Percentiles rank a stretch among this genome's conserved stretches.
phyloP scores from a whole-genome alignment of 2,888 invertebrate genomes.

The Gasteruption jaculator region DNA sequence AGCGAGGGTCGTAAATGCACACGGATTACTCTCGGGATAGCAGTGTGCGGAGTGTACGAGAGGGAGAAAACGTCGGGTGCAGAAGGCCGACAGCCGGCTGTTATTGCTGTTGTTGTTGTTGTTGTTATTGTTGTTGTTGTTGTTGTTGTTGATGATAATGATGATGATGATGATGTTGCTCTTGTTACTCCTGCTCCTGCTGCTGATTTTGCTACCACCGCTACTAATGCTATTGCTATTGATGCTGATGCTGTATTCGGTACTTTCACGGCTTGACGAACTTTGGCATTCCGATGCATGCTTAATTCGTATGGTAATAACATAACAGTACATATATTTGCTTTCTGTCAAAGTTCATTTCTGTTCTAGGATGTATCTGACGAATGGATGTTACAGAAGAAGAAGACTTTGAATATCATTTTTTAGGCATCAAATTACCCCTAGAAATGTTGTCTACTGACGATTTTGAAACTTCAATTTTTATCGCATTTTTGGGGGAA shows the following conservation, averaged over 20 bases:
- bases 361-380: too few relatives aligned
- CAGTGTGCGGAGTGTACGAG: slow-evolving; percentile 24
- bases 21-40: slow-evolving; percentile 37
- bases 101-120: slow-evolving; percentile 20
- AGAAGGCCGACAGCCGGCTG: slow-evolving; percentile 29
- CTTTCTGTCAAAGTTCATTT: too few relatives aligned
- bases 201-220: slow-evolving; percentile 1
- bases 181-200: not conserved
- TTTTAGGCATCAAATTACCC: too few relatives aligned
- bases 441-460: too few relatives aligned
- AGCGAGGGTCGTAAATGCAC: slow-evolving; percentile 44
- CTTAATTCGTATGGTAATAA: too few relatives aligned
- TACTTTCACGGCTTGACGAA: slow-evolving; percentile 20
- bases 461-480: too few relatives aligned
- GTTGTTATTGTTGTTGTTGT: slow-evolving; percentile 11
- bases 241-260: slow-evolving; percentile 4
- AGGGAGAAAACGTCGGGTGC: slow-evolving; percentile 23
- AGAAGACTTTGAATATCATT: too few relatives aligned
- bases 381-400: too few relatives aligned
- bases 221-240: not conserved
- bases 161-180: not conserved
- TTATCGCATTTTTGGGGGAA: too few relatives aligned
- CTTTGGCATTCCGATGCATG: slow-evolving; percentile 26
- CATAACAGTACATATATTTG: too few relatives aligned
- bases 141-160: slow-evolving; percentile 6